Conservation (phyloP, 2,113 vertebrate species). For the Shinisaurus crocodilurus region DNA sequence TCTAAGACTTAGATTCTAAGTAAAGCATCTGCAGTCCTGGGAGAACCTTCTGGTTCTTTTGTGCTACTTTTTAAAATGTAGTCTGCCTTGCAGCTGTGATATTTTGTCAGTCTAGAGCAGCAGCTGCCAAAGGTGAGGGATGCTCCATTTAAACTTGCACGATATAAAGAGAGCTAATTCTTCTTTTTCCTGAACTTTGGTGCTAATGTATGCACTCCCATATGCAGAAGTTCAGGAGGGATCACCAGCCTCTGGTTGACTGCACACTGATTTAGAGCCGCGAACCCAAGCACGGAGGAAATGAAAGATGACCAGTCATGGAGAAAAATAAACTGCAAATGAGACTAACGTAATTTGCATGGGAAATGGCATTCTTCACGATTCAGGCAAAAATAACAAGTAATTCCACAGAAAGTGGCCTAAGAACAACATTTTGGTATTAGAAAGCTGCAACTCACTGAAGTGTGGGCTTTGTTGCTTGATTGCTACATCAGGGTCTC, state of each 20-base stretch:
- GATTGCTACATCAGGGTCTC: background rate
- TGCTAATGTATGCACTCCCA: accelerated
- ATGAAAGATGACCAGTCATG: background rate
- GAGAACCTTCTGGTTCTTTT: background rate
- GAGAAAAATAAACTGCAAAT: constrained; percentile 14
- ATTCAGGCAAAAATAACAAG: background rate
- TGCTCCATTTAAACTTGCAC: background rate
- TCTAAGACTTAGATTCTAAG: background rate
- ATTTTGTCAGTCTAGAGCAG: background rate
- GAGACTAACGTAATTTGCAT: background rate
- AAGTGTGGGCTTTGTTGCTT: background rate
- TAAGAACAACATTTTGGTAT: background rate
- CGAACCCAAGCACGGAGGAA: background rate
- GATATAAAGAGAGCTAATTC: background rate
- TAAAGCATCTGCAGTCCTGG: background rate
- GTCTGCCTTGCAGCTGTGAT: background rate
- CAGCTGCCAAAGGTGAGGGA: background rate
- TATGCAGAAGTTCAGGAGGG: background rate
- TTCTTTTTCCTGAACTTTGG: background rate
- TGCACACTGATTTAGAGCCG: accelerated
- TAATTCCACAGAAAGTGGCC: background rate
- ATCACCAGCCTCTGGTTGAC: background rate
- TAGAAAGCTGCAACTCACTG: background rate
- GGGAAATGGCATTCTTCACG: background rate
- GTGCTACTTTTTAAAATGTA: background rate